Evolutionary conservation across 2,888 invertebrate species (phyloP).

Genomic region (Cheilosia urbana): DNA sequence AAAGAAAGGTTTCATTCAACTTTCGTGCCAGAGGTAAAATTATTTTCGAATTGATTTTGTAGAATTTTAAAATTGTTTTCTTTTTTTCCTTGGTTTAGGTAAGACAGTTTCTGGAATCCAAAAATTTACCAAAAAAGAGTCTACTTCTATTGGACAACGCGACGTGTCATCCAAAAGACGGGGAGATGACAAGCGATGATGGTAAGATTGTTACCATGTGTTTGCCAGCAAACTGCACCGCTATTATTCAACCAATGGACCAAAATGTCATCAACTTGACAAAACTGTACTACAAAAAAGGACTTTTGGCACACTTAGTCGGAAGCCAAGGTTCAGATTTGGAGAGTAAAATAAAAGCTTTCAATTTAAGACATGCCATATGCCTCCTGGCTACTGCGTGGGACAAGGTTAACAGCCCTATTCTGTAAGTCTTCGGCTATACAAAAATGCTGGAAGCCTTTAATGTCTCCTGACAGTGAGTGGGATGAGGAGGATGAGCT

Average conservation of each 20-base stretch:
- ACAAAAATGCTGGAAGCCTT: slow-evolving; percentile 18
- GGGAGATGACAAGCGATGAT: slow-evolving; percentile 54
- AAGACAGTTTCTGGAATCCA: slow-evolving; percentile 12
- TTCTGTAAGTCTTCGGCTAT: slow-evolving; percentile 10
- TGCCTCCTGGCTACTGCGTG: slow-evolving; percentile 9
- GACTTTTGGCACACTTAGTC: too few species aligned
- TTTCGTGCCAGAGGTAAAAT: too few species aligned
- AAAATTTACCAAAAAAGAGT: slow-evolving; percentile 6
- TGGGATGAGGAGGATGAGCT: slow-evolving; percentile 16
- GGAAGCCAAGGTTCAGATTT: too few species aligned
- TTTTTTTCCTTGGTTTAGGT: background rate
- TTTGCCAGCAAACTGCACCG: slow-evolving; percentile 74
- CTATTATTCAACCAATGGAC: slow-evolving; percentile 75
- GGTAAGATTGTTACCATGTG: slow-evolving; percentile 63
- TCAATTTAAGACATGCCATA: too few species aligned
- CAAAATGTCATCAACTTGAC: slow-evolving; percentile 67
- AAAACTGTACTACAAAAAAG: too few species aligned
- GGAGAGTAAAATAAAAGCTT: too few species aligned
- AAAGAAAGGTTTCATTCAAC: too few species aligned
- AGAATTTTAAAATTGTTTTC: too few species aligned
- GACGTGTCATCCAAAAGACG: slow-evolving; percentile 62
- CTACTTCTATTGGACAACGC: slow-evolving; percentile 10
- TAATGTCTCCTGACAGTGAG: slow-evolving; percentile 22
- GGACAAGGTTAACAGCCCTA: slow-evolving; percentile 29
- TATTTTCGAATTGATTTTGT: too few species aligned